Conservation (phyloP, 2,113 vertebrate species). For the Thalassoma bifasciatum region DNA sequence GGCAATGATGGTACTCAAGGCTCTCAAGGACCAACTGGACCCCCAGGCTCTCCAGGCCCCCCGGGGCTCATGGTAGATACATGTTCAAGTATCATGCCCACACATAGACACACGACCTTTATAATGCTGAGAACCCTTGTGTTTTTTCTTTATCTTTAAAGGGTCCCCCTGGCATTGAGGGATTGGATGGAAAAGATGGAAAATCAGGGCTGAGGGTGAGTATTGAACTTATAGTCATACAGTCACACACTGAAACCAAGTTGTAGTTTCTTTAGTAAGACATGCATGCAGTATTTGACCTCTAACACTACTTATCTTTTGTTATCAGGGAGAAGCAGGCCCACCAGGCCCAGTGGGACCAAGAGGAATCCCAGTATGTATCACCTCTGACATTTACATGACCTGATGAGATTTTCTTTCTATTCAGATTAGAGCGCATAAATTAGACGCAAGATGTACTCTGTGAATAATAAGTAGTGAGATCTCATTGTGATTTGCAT, state of each 20-base stretch:
- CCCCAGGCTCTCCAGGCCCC: conserved; percentile 87
- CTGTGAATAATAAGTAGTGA: not conserved
- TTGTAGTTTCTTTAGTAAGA: not conserved
- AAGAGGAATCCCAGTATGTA: conserved; percentile 90
- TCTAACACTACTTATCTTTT: conserved; percentile 25
- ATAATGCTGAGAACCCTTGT: not conserved
- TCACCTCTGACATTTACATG: conserved; percentile 15
- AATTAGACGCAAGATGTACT: not conserved
- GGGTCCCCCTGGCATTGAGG: conserved; percentile 93
- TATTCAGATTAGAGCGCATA: not conserved
- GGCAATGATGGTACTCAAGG: conserved; percentile 89
- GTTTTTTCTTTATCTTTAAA: conserved; percentile 57
- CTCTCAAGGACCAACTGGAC: conserved; percentile 81
- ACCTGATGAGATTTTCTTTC: not conserved
- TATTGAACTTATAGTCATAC: not conserved
- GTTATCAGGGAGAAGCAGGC: conserved; percentile 88
- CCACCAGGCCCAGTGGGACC: conserved; percentile 87
- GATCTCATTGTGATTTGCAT: not conserved
- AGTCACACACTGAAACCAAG: not conserved
- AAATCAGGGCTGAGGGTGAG: conserved; percentile 91
- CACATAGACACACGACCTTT: not conserved
- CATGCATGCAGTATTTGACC: conserved; percentile 10
- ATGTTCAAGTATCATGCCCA: not conserved
- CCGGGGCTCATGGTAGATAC: conserved; percentile 82
- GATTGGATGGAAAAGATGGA: conserved; percentile 93